A percentile compares a stretch with the other conserved stretches of the same genome.
Conservation (phyloP, 2,113 vertebrate species). For the Xenus cinereus region DNA sequence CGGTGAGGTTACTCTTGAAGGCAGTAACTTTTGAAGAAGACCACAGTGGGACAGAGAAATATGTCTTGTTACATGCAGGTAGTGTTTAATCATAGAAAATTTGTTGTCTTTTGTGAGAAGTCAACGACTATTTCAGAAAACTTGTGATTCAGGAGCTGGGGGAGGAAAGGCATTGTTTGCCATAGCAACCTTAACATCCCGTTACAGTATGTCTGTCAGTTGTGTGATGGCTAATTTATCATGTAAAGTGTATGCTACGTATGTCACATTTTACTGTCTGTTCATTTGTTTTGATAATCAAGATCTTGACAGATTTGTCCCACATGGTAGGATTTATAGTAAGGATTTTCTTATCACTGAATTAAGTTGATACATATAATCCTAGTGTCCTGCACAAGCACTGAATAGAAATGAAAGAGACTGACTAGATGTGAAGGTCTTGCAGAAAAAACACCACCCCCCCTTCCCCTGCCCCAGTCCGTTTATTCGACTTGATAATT, state of each 20-base stretch:
- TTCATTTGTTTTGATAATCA: slow-evolving; percentile 79
- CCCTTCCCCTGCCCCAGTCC: too few relatives aligned
- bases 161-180: slow-evolving; percentile 54
- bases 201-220: slow-evolving; percentile 56
- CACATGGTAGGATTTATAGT: slow-evolving; percentile 71
- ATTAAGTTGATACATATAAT: slow-evolving; percentile 60
- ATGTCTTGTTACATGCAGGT: not conserved
- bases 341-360: slow-evolving; percentile 71
- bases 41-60: not conserved
- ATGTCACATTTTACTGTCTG: slow-evolving; percentile 69
- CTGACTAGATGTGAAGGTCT: not conserved
- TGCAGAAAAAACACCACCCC: not conserved
- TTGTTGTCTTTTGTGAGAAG: slow-evolving; percentile 33
- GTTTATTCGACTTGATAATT: not conserved
- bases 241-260: slow-evolving; percentile 62
- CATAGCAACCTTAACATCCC: slow-evolving; percentile 70
- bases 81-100: slow-evolving; percentile 29
- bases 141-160: slow-evolving; percentile 11
- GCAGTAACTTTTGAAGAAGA: slow-evolving; percentile 16
- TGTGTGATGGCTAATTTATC: slow-evolving; percentile 69
- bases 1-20: not conserved
- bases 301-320: slow-evolving; percentile 75
- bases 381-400: slow-evolving; percentile 41
- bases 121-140: slow-evolving; percentile 11
- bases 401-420: slow-evolving; percentile 65